phyloP scores from a whole-genome alignment of 2,113 vertebrate species.

The Bucco capensis region DNA sequence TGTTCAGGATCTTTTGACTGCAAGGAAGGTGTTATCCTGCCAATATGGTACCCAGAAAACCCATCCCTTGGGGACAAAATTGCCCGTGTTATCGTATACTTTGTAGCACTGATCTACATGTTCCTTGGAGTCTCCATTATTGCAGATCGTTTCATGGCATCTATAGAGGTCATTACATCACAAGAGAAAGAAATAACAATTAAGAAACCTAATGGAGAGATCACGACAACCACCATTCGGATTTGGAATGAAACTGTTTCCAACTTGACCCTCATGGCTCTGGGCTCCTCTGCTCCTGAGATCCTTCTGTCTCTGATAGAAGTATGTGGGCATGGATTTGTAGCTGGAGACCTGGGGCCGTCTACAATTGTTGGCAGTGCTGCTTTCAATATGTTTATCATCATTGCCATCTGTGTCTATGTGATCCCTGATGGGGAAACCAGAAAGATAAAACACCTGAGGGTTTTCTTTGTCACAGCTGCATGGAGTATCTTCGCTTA shows the following conservation, averaged over 20 bases:
- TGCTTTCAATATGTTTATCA: slow-evolving; percentile 99
- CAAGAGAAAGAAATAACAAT: slow-evolving; percentile 94
- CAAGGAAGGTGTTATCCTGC: slow-evolving; percentile 91
- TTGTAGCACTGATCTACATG: slow-evolving; percentile 99
- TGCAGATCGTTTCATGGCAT: slow-evolving; percentile 98
- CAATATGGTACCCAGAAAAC: slow-evolving; percentile 98
- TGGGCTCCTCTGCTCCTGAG: slow-evolving; percentile 95
- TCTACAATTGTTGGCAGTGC: slow-evolving; percentile 96
- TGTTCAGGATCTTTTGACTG: slow-evolving; percentile 87
- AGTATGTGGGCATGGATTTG: slow-evolving; percentile 91
- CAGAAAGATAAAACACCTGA: slow-evolving; percentile 94
- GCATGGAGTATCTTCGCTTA: slow-evolving; percentile 98
- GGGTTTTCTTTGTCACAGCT: slow-evolving; percentile 96
- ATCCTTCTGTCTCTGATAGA: slow-evolving; percentile 97
- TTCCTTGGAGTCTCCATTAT: slow-evolving; percentile 98
- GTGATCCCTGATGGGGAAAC: slow-evolving; percentile 95
- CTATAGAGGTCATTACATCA: slow-evolving; percentile 98
- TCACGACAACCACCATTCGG: slow-evolving; percentile 89
- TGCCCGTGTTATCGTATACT: slow-evolving; percentile 97
- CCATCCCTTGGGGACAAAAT: slow-evolving; percentile 98
- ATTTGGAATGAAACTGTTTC: slow-evolving; percentile 99
- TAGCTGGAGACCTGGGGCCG: slow-evolving; percentile 91
- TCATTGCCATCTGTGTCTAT: slow-evolving; percentile 94
- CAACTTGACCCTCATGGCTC: slow-evolving; percentile 96
- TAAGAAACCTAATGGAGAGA: slow-evolving; percentile 95